These are phyloP conservation scores for Idris sp. DNA, from an alignment of 1,140 invertebrate genomes.

Conservation along the genomic window DNA sequence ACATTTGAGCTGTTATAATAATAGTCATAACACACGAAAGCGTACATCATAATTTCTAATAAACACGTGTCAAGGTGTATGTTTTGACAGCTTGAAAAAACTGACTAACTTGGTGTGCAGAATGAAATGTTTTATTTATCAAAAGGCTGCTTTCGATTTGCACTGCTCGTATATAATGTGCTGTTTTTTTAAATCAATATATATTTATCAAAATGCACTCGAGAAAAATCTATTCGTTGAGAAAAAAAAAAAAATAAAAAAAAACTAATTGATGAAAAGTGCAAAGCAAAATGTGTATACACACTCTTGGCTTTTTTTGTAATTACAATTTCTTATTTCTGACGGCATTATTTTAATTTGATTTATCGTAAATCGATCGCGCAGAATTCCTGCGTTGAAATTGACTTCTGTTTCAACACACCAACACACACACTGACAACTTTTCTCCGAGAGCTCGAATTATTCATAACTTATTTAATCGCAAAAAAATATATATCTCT, in stretches of 20 bases:
- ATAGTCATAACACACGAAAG: constrained; percentile 38
- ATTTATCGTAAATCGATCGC: constrained; percentile 42
- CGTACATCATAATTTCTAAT: constrained; percentile 46
- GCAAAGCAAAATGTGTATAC: constrained; percentile 1
- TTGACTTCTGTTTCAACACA: constrained; percentile 34
- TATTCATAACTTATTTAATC: constrained; percentile 53
- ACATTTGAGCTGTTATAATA: constrained; percentile 44
- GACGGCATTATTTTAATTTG: constrained; percentile 30
- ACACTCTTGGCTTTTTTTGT: too few species aligned
- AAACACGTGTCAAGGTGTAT: constrained; percentile 49
- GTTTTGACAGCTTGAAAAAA: constrained; percentile 53
- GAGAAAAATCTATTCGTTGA: too few species aligned
- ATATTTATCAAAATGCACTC: constrained; percentile 38
- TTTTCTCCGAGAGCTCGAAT: constrained; percentile 14
- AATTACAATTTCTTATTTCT: constrained; percentile 42
- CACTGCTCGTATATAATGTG: constrained; percentile 27
- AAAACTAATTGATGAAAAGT: constrained; percentile 41
- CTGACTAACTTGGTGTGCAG: constrained; percentile 3
- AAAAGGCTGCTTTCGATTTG: constrained; percentile 7
- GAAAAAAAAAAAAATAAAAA: constrained; percentile 7
- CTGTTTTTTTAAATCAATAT: constrained; percentile 49
- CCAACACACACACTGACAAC: constrained; percentile 1
- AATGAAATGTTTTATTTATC: constrained; percentile 50
- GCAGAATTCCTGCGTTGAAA: constrained; percentile 13
- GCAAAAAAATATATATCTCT: constrained; percentile 44